Base-by-base conservation (phyloP, 2,888 invertebrate genomes). In the Tenthredo distinguenda region DNA sequence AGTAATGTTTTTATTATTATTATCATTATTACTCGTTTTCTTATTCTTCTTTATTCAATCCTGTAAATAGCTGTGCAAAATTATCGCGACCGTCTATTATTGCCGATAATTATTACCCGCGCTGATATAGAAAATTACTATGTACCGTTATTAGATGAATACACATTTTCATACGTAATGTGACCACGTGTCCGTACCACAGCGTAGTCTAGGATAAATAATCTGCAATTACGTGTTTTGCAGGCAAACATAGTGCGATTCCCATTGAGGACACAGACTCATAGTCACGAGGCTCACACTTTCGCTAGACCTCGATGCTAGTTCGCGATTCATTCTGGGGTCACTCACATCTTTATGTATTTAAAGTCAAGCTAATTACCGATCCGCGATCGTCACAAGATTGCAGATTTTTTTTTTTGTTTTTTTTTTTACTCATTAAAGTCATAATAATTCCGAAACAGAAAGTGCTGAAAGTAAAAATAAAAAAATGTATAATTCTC, bases 221-320 rank as follows among this genome's bases (percentile, higher is more conserved):
- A 68, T 68, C 7, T 68, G 68, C 68, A 68, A 68, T 68, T 68
- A 68, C 68, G 68, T 68, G 34, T 34, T 34, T 68, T 34, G 68
- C 68, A 34, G 18, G 34, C 34, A 68, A 68, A 68, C 34, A 18
- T 68, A 15, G 0, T 47, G 34, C 7, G 68, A 68, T 10, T 68
- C 18, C 68, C 68, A 68, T 68, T 68, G 68, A 68, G 68, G 68
- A 68, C 68, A 15, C 34, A 31, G 31, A 68, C 34, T 15, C 6
- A 34, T 68, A 68, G 34, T 34, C 26, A 31, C 62, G 62, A 62
- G 62, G 26, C 9, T 21, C 6, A 68, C 34, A 68, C 68, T 34
- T 68, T 34, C 68, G 68, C 31, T 68, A 68, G 68, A 68, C 68
- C 31, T 68, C 68, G 68, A 9, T 10, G 26, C 62, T 62, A 21